These are phyloP conservation scores for Neolamprologus tretocephalus DNA, from an alignment of 2,113 vertebrate genomes.

Conservation along the genomic window DNA sequence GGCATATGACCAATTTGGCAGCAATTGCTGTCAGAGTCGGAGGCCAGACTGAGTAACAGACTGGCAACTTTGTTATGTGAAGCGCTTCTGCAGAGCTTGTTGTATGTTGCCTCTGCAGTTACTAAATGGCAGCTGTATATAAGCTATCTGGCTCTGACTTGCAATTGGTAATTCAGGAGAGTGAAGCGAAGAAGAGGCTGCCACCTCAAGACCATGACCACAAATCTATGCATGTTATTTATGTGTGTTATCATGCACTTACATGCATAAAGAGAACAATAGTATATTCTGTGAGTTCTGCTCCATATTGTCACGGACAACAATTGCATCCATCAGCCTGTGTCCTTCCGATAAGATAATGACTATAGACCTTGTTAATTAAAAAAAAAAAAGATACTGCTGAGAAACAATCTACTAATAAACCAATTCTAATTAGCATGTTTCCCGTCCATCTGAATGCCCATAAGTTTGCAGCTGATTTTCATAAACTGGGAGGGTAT, in stretches of 20 bases:
- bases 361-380: background rate
- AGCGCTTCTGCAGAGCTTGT: background rate
- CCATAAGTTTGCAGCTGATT: background rate
- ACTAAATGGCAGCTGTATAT: background rate
- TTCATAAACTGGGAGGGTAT: background rate
- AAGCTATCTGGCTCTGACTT: background rate
- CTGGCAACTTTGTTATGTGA: slow-evolving; percentile 25
- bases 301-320: background rate
- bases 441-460: background rate
- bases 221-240: background rate
- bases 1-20: slow-evolving; percentile 43
- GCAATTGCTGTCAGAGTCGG: background rate
- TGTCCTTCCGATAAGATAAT: slow-evolving; percentile 1
- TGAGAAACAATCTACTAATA: background rate
- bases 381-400: background rate
- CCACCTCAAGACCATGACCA: background rate
- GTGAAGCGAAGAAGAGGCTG: background rate
- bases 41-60: slow-evolving; percentile 17
- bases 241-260: background rate
- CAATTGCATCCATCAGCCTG: slow-evolving; percentile 1
- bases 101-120: background rate
- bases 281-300: background rate
- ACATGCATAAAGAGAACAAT: background rate
- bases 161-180: background rate
- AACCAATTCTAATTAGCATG: background rate